These are phyloP conservation scores for Neodiprion fabricii DNA, from an alignment of 1,140 invertebrate genomes.

Conservation along the genomic window DNA sequence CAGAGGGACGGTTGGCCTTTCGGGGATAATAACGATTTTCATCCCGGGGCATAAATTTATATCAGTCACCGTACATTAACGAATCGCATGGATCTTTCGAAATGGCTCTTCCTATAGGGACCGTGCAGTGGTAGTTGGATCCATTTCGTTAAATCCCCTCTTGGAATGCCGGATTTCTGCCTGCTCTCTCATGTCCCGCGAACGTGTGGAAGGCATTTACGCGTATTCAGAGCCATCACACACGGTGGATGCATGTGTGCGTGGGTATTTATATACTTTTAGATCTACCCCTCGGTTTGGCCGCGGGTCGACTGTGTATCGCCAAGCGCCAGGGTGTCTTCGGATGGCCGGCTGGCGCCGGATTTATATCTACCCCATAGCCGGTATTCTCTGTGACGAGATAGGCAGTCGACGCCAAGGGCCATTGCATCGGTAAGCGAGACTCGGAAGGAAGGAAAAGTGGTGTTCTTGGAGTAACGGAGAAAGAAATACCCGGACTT, in stretches of 20 bases:
- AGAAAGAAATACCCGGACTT: neutral
- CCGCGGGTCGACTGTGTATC: neutral
- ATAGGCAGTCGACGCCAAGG: constrained; percentile 27
- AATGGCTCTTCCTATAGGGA: neutral
- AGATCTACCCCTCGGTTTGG: neutral
- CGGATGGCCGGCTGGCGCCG: constrained; percentile 38
- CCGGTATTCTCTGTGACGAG: constrained; percentile 30
- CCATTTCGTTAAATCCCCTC: neutral
- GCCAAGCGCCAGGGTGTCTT: neutral
- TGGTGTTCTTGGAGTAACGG: neutral
- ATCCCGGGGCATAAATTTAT: neutral
- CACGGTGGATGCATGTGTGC: neutral
- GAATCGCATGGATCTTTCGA: neutral
- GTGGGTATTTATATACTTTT: neutral
- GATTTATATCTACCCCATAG: constrained; percentile 49
- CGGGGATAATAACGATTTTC: neutral
- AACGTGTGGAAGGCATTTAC: neutral
- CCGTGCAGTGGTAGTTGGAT: neutral
- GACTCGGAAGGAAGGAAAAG: neutral
- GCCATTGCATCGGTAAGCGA: neutral
- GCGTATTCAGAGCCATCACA: neutral
- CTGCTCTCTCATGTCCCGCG: neutral
- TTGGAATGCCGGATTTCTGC: neutral
- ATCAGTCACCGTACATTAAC: neutral
- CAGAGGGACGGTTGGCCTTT: no score